Base-by-base conservation (phyloP, 2,888 invertebrate genomes). In the Desoria tigrina region DNA sequence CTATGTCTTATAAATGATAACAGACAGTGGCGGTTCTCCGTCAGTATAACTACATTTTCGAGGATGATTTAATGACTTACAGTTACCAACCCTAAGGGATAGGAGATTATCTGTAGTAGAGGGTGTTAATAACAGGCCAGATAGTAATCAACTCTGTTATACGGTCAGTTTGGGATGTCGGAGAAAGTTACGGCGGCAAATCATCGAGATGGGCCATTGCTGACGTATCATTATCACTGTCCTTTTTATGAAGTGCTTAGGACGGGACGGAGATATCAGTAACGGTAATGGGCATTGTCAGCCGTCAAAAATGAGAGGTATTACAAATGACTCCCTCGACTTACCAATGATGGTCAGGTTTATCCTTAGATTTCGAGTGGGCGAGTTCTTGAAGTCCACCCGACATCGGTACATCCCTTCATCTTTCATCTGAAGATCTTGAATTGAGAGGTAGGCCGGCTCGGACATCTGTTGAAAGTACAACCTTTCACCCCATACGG, bases 301-400 rank as follows among this genome's bases (percentile, higher is more conserved):
- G 32, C 27, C 55, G 28, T 55, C 55, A 55, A 55, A 55, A 28
- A 26, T 27, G 28, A 27, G 21, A 7, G 55, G 27, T 32, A 55
- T 32, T 55, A 16, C 28, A 28, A 55, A 55, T 28, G 55, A 55
- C 55, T n/a, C n/a, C n/a, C 27, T 51, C 24, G n/a, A 84, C 89
- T 86, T 81, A 94, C 94, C 92, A 78, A 93, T 88, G 79, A 94
- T 87, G 76, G 91, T 92, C 77, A 94, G 84, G 80, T 92, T 93
- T 78, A 93, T 88, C 78, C 87, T 85, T 78, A 89, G 90, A 80
- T 94, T 94, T 77, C 89, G 86, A 0, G 94, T 94, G 0, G 93
- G 93, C 0, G 92, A 90, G 81, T 92, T 89, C 70, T 89, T 86
- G 79, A 92, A 94, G 82, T 94, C 94, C 73, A 94, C 90, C 21